These are phyloP conservation scores for Momotus momota DNA, from an alignment of 2,797 vertebrate genomes.

Conservation along the genomic window DNA sequence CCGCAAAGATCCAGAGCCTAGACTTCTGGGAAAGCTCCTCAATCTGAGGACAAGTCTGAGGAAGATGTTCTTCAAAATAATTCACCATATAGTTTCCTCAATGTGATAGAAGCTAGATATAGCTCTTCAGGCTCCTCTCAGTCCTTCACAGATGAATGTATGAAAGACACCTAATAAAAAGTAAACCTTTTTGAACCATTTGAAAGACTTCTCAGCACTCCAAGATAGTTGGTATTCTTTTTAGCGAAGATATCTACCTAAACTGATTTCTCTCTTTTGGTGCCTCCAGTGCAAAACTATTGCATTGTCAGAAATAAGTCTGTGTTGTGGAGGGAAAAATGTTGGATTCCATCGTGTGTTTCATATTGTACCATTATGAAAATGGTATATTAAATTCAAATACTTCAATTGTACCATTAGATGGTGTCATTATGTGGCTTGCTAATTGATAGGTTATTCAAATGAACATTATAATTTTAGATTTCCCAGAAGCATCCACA, in stretches of 20 bases:
- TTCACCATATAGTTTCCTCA: neutral
- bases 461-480: constrained; percentile 53
- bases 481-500: constrained; percentile 22
- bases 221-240: neutral
- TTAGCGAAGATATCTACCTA: neutral
- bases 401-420: constrained; percentile 55
- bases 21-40: neutral
- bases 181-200: neutral
- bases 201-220: neutral
- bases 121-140: neutral
- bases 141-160: neutral
- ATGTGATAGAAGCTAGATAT: neutral
- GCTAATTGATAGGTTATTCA: constrained; percentile 64
- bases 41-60: neutral
- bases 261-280: neutral
- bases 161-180: neutral
- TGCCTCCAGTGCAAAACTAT: constrained; percentile 2
- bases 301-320: constrained; percentile 11
- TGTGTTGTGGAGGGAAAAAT: neutral
- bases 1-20: neutral
- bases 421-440: constrained; percentile 61
- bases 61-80: neutral
- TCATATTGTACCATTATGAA: constrained; percentile 40
- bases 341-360: neutral
- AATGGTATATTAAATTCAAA: constrained; percentile 41